phyloP scores from a whole-genome alignment of 2,797 vertebrate genomes.

The Lates japonicus region DNA sequence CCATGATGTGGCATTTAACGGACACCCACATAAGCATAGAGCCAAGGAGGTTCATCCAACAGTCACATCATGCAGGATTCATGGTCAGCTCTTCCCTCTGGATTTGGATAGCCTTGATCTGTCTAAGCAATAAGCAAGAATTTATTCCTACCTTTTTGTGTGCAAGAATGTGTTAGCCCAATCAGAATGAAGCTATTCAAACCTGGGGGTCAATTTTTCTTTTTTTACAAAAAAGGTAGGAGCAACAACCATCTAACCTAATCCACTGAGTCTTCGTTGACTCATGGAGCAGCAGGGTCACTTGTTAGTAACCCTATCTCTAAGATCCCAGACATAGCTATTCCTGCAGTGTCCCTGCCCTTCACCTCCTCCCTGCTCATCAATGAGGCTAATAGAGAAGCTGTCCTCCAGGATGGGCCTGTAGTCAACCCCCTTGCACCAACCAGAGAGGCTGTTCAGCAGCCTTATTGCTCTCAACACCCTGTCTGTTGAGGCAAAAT shows the following conservation, averaged over 20 bases:
- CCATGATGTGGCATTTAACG: conserved; percentile 62
- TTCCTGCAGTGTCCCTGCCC: conserved; percentile 26
- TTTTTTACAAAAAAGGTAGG: neutral
- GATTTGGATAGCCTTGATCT: conserved; percentile 3
- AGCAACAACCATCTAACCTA: neutral
- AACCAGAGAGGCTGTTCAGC: conserved; percentile 23
- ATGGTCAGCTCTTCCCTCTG: neutral
- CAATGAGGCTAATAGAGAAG: conserved; percentile 36
- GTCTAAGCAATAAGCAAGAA: neutral
- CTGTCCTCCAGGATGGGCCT: conserved; percentile 8
- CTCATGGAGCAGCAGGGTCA: conserved; percentile 1
- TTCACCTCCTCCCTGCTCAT: conserved; percentile 40
- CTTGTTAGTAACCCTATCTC: conserved; percentile 18
- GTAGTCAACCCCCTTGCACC: conserved; percentile 7
- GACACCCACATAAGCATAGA: conserved; percentile 33
- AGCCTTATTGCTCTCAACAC: conserved; percentile 18
- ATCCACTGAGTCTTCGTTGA: neutral
- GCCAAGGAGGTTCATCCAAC: conserved; percentile 53
- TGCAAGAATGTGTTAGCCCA: neutral
- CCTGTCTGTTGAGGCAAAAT: conserved; percentile 5
- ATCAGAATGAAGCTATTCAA: conserved; percentile 8
- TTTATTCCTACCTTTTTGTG: neutral
- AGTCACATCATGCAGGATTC: conserved; percentile 49
- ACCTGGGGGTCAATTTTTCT: neutral
- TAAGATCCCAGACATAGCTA: conserved; percentile 23